Conservation (phyloP, 1,140 invertebrate species). For the Heliconius melpomene region DNA sequence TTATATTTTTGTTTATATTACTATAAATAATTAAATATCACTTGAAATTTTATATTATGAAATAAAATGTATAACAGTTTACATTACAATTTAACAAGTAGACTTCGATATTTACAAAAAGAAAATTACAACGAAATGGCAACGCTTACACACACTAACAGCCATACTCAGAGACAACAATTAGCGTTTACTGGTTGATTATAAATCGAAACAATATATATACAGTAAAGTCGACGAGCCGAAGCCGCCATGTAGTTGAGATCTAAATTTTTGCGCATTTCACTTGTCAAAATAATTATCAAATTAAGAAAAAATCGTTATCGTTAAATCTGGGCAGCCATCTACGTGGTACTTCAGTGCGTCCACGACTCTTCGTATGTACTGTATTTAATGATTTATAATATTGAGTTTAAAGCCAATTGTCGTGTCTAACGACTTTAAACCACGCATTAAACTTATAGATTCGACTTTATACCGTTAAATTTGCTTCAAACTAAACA, state of each 20-base stretch:
- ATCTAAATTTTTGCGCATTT: no score
- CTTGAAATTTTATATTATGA: conserved; percentile 1
- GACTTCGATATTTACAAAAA: conserved; percentile 18
- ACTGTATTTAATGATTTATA: no score
- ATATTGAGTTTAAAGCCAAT: not conserved
- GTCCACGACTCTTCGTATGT: no score
- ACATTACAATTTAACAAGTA: conserved; percentile 6
- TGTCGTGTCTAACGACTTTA: not conserved
- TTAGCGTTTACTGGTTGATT: not conserved
- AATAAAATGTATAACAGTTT: not conserved
- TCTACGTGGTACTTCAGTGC: no score
- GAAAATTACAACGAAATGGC: not conserved
- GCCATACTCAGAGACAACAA: conserved; percentile 2
- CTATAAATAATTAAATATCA: conserved; percentile 11
- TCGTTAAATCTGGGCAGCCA: no score
- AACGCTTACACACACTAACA: conserved; percentile 8
- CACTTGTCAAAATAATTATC: no score
- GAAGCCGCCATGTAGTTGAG: no score
- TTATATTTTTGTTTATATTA: not conserved
- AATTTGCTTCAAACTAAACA: not conserved
- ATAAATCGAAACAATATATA: not conserved
- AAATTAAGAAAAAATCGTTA: no score
- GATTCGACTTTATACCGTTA: not conserved
- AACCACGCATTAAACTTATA: not conserved
- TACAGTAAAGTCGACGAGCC: not conserved